Conservation (phyloP, 2,113 vertebrate species). For the Vicugna pacos region DNA sequence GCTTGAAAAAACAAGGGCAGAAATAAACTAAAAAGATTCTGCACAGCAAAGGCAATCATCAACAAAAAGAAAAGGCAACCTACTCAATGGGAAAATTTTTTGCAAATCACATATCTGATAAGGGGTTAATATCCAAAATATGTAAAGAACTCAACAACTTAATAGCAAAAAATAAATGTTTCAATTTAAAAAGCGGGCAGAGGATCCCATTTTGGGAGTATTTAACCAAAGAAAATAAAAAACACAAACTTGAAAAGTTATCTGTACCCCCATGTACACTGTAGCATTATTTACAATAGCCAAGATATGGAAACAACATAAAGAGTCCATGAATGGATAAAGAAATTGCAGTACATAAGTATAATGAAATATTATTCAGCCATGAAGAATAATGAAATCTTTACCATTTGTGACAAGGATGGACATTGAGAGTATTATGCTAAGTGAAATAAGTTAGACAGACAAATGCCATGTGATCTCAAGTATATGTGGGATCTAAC, state of each 20-base stretch:
- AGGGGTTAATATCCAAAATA: background rate
- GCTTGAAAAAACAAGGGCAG: background rate
- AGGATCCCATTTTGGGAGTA: background rate
- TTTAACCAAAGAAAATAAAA: background rate
- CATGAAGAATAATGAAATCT: background rate
- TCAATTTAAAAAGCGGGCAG: background rate
- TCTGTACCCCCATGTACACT: background rate
- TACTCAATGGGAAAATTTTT: background rate
- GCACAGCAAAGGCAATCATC: background rate
- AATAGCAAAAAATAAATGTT: background rate
- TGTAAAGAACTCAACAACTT: background rate
- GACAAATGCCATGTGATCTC: background rate
- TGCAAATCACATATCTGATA: background rate
- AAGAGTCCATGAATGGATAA: background rate
- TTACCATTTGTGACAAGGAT: background rate
- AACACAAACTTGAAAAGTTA: background rate
- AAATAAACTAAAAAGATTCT: background rate
- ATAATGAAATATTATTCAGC: background rate
- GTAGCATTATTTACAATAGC: background rate
- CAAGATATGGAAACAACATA: background rate
- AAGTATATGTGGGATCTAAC: background rate
- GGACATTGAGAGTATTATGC: background rate
- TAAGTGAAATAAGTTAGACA: background rate
- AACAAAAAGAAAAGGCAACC: background rate
- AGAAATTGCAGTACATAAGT: background rate